Base-by-base conservation (phyloP, 2,113 vertebrate genomes). In the Hemiscyllium ocellatum region DNA sequence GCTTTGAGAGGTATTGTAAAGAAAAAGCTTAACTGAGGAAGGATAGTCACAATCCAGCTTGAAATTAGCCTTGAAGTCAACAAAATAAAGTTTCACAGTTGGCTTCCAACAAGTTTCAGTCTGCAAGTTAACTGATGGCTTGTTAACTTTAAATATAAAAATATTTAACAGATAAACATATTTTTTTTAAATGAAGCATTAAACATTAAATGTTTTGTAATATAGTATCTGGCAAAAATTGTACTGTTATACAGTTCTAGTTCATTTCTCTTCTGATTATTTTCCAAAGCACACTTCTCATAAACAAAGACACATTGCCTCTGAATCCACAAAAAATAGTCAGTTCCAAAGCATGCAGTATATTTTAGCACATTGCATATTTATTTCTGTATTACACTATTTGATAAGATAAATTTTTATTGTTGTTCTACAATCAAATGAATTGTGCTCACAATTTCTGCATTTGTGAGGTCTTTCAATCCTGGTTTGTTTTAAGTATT, bases 251-350 rank as follows among this genome's bases (percentile, higher is more conserved):
- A 89, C 70, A 29, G 70, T 76, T 33, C 5, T 29, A 50, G 5
- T 89, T 56, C 50, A 56, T 56, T 68, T 69, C 65, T 42, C 61
- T 42, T 94, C 15, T 68, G 61, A 66, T 69, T 94, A 42, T 69
- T 94, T 94, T 94, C n/a, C 15, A 68, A 19, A 42, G 65, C 8
- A 66, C 42, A 69, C 19, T n/a, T 94, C 91, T 19, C 56, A 42
- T 69, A 94, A 94, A 24, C 65, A 68, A 94, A 68, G 89, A n/a
- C 65, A 68, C 91, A 69, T 70, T 68, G 91, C n/a, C 20, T 93
- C 61, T 20, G 24, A 29, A 50, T 89, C 50, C 86, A 61, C 26
- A 69, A 15, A 66, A 68, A 94, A 94, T 42, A 68, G 42, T n/a
- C 65, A 94, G 68, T 24, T 94, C 61, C n/a, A 68, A 94, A 68